Conservation (phyloP, 2,888 invertebrate genomes). For the Trypoxylon attenuatum region DNA sequence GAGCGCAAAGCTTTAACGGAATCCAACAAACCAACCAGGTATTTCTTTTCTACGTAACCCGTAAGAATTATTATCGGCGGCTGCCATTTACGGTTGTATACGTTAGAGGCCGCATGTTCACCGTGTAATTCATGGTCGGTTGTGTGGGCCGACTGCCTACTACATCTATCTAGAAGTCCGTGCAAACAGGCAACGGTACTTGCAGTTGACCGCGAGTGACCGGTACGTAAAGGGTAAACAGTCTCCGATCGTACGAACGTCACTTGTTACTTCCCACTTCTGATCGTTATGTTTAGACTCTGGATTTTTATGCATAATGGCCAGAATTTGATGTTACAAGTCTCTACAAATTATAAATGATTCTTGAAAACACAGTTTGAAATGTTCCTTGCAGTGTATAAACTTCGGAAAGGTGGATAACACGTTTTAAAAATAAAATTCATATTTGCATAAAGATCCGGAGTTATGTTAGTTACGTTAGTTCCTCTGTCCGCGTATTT, state of each 20-base stretch:
- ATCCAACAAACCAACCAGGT: conserved; percentile 21
- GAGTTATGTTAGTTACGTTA: no score
- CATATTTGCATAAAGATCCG: no score
- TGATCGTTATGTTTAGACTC: neutral
- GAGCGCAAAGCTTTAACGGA: conserved; percentile 31
- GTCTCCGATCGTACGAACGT: conserved; percentile 44
- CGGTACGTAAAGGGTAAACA: conserved; percentile 59
- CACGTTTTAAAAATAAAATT: no score
- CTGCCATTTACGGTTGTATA: conserved; percentile 18
- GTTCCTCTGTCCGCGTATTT: no score
- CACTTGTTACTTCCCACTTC: neutral
- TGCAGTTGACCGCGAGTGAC: conserved; percentile 64
- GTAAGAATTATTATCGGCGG: conserved; percentile 34
- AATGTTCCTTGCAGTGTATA: no score
- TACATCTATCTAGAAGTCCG: conserved; percentile 13
- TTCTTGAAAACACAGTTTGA: no score
- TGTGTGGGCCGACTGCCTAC: neutral
- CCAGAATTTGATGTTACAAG: no score
- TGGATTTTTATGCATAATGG: no score
- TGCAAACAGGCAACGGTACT: conserved; percentile 59
- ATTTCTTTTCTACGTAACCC: conserved; percentile 31
- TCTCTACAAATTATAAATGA: no score
- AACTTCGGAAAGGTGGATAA: no score
- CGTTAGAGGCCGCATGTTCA: neutral
- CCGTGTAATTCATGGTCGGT: conserved; percentile 18